Conservation (phyloP, 2,113 vertebrate genomes). For the Nestor notabilis region DNA sequence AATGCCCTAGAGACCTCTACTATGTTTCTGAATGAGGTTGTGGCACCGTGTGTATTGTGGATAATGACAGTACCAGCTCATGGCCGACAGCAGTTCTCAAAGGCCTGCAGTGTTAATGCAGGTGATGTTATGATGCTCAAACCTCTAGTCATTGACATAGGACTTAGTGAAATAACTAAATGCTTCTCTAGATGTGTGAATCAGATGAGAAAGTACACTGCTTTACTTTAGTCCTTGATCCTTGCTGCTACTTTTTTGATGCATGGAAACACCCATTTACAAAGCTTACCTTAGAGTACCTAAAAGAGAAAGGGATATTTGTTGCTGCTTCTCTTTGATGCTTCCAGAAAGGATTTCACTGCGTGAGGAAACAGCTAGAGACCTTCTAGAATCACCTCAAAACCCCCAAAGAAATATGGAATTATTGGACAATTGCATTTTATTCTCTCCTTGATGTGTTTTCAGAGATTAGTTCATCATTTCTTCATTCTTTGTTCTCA, state of each 20-base stretch:
- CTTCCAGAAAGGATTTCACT: background rate
- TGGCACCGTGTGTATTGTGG: fast-evolving
- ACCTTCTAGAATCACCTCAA: background rate
- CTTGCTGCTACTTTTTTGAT: background rate
- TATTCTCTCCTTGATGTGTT: background rate
- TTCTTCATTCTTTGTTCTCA: background rate
- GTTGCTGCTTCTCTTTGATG: background rate
- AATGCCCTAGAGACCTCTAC: background rate
- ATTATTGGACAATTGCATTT: background rate
- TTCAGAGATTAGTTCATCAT: background rate
- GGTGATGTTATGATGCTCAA: background rate
- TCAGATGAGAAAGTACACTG: background rate
- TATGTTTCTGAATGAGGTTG: background rate
- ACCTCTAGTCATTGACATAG: fast-evolving
- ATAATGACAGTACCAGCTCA: background rate
- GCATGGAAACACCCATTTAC: background rate
- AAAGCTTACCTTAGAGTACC: background rate
- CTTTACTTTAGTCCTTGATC: background rate
- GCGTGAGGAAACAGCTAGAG: background rate
- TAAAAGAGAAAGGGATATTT: background rate
- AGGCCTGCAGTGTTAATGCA: background rate
- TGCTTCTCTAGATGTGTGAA: background rate
- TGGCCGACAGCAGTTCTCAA: background rate
- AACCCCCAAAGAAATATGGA: background rate
- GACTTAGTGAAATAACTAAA: background rate